phyloP scores from a whole-genome alignment of 2,888 invertebrate genomes.

The Euzetes globulus region DNA sequence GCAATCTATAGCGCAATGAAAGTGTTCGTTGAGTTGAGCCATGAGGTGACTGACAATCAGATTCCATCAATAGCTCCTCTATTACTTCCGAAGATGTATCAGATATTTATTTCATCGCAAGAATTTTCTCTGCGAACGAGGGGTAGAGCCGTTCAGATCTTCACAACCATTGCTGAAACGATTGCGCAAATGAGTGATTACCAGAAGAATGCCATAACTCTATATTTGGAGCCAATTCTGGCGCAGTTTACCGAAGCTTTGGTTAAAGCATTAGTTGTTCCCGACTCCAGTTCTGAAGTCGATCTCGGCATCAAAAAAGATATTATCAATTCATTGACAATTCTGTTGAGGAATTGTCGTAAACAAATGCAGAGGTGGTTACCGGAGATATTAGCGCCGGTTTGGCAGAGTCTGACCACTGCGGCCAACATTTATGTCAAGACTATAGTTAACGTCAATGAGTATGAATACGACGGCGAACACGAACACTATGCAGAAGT shows the following conservation, averaged over 20 bases:
- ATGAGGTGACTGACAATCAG: constrained; percentile 59
- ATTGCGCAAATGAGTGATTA: constrained; percentile 53
- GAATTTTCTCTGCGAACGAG: constrained; percentile 52
- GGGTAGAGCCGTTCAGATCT: constrained; percentile 60
- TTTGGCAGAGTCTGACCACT: constrained; percentile 62
- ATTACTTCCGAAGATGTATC: constrained; percentile 61
- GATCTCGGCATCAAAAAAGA: constrained; percentile 60
- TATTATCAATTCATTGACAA: constrained; percentile 57
- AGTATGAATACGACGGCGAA: constrained; percentile 44
- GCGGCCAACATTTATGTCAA: constrained; percentile 60
- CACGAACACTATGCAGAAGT: constrained; percentile 54
- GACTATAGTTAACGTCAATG: constrained; percentile 53
- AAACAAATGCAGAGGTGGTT: constrained; percentile 57
- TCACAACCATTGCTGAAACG: constrained; percentile 57
- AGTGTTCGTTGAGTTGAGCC: constrained; percentile 57
- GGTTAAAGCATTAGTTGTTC: constrained; percentile 34
- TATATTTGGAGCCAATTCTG: constrained; percentile 59
- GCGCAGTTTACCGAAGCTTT: constrained; percentile 61
- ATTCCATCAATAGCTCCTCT: constrained; percentile 61
- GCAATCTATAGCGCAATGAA: constrained; percentile 65
- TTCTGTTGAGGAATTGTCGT: constrained; percentile 57
- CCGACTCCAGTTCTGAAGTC: constrained; percentile 50
- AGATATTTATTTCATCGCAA: constrained; percentile 53
- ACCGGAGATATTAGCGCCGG: constrained; percentile 57
- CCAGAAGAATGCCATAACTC: constrained; percentile 55